phyloP scores from a whole-genome alignment of 2,113 vertebrate species.

The Sceloporus undulatus region DNA sequence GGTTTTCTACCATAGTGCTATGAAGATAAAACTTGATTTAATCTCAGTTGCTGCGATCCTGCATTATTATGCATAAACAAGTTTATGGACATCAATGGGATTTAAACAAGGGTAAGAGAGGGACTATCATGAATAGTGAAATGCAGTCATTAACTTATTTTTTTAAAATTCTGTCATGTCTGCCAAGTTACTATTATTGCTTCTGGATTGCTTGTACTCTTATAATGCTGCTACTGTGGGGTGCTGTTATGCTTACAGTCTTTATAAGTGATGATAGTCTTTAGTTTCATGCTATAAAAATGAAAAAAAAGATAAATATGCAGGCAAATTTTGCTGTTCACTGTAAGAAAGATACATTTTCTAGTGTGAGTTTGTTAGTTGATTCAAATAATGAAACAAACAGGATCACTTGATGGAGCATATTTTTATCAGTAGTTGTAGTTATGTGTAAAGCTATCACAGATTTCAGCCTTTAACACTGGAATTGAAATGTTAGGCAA shows the following conservation, averaged over 20 bases:
- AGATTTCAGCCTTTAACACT: not conserved
- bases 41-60: slow-evolving; percentile 16
- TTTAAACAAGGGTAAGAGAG: slow-evolving; percentile 14
- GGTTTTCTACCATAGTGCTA: slow-evolving; percentile 7
- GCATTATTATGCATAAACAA: slow-evolving; percentile 21
- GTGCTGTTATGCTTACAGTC: not conserved
- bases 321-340: not conserved
- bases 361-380: not conserved
- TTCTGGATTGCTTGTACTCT: not conserved
- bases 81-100: not conserved
- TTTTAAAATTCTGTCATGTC: not conserved
- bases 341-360: not conserved
- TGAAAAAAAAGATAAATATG: not conserved
- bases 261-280: slow-evolving; percentile 19
- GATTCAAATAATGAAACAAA: not conserved
- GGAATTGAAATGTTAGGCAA: not conserved
- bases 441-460: not conserved
- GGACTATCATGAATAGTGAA: not conserved
- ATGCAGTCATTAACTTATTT: not conserved
- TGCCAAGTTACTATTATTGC: slow-evolving; percentile 11
- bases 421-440: not conserved
- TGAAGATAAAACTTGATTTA: slow-evolving; percentile 13
- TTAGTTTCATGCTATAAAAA: not conserved
- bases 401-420: too few relatives aligned
- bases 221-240: not conserved